phyloP scores from a whole-genome alignment of 2,888 invertebrate species.

The Pterostichus niger region DNA sequence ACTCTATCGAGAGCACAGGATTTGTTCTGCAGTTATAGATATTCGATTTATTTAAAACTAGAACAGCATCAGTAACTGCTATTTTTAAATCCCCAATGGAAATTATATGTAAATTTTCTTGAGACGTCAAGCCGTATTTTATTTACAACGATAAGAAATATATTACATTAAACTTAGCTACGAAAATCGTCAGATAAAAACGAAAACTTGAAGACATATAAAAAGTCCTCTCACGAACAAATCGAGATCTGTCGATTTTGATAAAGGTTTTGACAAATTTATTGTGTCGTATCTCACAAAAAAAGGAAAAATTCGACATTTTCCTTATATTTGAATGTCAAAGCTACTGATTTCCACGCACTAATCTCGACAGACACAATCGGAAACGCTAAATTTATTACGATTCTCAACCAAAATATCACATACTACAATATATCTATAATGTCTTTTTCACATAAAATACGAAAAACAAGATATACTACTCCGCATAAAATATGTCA shows the following conservation, averaged over 20 bases:
- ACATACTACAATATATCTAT: slow-evolving; percentile 16
- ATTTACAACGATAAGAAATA: slow-evolving; percentile 62
- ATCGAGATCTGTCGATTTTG: slow-evolving; percentile 66
- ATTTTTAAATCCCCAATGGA: slow-evolving; percentile 44
- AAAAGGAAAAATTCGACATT: slow-evolving; percentile 59
- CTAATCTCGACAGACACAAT: slow-evolving; percentile 37
- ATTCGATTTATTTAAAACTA: slow-evolving; percentile 19
- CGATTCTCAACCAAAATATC: slow-evolving; percentile 15
- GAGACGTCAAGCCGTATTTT: slow-evolving; percentile 50
- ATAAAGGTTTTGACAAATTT: slow-evolving; percentile 68
- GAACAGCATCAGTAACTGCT: slow-evolving; percentile 26
- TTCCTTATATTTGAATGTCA: slow-evolving; percentile 67
- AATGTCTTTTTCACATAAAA: slow-evolving; percentile 36
- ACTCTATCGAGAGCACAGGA: not conserved
- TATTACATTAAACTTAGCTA: slow-evolving; percentile 60
- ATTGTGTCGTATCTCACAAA: slow-evolving; percentile 64
- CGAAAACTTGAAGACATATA: slow-evolving; percentile 62
- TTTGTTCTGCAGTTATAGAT: slow-evolving; percentile 3
- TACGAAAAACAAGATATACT: slow-evolving; percentile 26
- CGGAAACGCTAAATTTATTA: slow-evolving; percentile 34
- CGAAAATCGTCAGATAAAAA: slow-evolving; percentile 53
- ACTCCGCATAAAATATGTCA: slow-evolving; percentile 20
- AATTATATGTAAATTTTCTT: slow-evolving; percentile 46
- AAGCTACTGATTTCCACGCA: slow-evolving; percentile 59
- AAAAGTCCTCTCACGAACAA: slow-evolving; percentile 58